Evolutionary conservation across 2,113 vertebrate genomes (phyloP), one percentile per base, ranked within the genome.

Genomic region (Ophthalmotilapia sp.): DNA sequence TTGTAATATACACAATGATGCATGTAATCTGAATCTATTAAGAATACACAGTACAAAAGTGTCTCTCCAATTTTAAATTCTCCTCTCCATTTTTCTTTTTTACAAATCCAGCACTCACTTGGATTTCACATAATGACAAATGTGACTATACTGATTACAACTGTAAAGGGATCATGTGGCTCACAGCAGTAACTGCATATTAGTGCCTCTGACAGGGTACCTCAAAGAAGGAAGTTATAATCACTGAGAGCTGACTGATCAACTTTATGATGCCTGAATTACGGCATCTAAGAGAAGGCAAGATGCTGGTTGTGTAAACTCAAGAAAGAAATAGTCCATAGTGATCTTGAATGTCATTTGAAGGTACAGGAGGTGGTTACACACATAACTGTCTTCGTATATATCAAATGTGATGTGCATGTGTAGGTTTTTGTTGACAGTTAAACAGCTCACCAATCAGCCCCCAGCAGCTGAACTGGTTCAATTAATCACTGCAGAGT

Each of bases 401-500:
- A 70, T 33, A 62, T 89, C 38, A 86, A 68, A 85, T 23, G 23
- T 62, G 55, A 26, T 29, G 53, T 60, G 42, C 29, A 86, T 53
- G 53, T 68, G 73, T 73, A 60, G 23, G 40, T 84, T 90, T 88
- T 81, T 87, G 81, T 81, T 84, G 86, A 87, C 82, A 87, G 75
- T 49, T 49, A 77, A 54, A 86, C 38, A 54, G 58, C 86, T 80
- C 80, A 81, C 79, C 60, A 87, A 81, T 90, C 82, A 85, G 83
- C 79, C 81, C 70, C 77, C 54, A 53, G 88, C 73, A 85, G 79
- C 77, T 84, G 85, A 86, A 77, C 62, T 33, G 55, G 81, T 85
- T 79, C 62, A 80, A 84, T 91, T 87, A 87, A 92, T 89, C 88
- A 90, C 81, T 73, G 53, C 70, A 21, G 79, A 80, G 90, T 58